Conservation (phyloP, 2,888 invertebrate genomes). For the Hypena proboscidalis region DNA sequence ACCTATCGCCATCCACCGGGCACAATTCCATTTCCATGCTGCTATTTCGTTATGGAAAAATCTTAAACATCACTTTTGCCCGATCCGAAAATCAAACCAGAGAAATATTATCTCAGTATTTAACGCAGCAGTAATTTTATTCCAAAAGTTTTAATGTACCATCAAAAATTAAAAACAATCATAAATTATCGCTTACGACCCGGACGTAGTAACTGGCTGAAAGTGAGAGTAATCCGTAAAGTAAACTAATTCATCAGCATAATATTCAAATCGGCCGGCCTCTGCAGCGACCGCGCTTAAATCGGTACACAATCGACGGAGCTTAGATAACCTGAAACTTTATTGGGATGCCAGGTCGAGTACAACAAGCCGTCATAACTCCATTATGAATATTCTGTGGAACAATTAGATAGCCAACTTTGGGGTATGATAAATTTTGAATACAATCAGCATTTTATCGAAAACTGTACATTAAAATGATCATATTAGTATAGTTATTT, state of each 20-base stretch:
- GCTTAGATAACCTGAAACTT: slow-evolving; percentile 31
- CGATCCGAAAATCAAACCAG: too few species aligned
- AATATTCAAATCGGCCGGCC: slow-evolving; percentile 31
- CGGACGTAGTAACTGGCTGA: slow-evolving; percentile 1
- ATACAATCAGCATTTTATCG: too few species aligned
- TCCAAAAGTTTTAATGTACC: neutral
- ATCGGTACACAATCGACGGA: slow-evolving; percentile 19
- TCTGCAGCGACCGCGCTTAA: slow-evolving; percentile 7
- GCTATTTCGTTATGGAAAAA: too few species aligned
- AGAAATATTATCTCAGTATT: too few species aligned
- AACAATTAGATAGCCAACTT: too few species aligned
- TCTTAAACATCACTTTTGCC: too few species aligned
- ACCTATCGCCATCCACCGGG: too few species aligned
- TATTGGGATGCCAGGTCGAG: slow-evolving; percentile 17
- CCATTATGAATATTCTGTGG: slow-evolving; percentile 4
- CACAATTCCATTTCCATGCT: too few species aligned
- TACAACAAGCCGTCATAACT: slow-evolving; percentile 15
- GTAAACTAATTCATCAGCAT: slow-evolving; percentile 43
- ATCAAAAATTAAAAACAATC: neutral
- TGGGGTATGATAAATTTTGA: too few species aligned
- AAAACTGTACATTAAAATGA: too few species aligned
- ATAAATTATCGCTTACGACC: neutral
- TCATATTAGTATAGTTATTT: too few species aligned
- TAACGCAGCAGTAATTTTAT: neutral
- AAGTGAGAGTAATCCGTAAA: slow-evolving; percentile 28